These are phyloP conservation scores for Microvelia longipes DNA, from an alignment of 1,140 invertebrate genomes.

Conservation along the genomic window DNA sequence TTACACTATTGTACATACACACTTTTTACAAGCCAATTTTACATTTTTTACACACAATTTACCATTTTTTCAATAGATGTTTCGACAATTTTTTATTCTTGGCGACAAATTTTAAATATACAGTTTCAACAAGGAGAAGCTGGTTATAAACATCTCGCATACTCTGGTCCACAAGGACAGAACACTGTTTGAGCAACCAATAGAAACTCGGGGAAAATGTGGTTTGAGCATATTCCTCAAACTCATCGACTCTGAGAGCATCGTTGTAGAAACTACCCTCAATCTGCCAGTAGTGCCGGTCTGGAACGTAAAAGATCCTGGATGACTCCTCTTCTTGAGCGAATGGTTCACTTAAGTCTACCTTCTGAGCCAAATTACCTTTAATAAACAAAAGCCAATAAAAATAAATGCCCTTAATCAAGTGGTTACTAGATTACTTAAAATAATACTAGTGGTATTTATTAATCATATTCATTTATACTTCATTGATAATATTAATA, in stretches of 20 bases:
- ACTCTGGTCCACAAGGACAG: not conserved
- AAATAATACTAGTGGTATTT: too few species aligned
- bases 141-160: not conserved
- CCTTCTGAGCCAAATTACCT: not conserved
- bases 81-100: too few species aligned
- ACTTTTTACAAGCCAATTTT: too few species aligned
- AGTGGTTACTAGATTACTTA: not conserved
- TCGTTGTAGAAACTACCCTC: not conserved
- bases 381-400: not conserved
- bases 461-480: too few species aligned
- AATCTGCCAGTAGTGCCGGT: slow-evolving; percentile 1
- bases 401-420: not conserved
- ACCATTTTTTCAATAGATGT: too few species aligned
- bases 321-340: not conserved
- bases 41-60: too few species aligned
- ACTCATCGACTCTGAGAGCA: not conserved
- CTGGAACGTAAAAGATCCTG: not conserved
- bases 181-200: not conserved
- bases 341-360: not conserved
- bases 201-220: not conserved
- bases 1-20: too few species aligned
- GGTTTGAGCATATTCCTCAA: not conserved
- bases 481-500: too few species aligned
- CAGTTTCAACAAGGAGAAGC: not conserved
- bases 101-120: too few species aligned